Base-by-base conservation (phyloP, 2,113 vertebrate species). In the Nerophis ophidion region DNA sequence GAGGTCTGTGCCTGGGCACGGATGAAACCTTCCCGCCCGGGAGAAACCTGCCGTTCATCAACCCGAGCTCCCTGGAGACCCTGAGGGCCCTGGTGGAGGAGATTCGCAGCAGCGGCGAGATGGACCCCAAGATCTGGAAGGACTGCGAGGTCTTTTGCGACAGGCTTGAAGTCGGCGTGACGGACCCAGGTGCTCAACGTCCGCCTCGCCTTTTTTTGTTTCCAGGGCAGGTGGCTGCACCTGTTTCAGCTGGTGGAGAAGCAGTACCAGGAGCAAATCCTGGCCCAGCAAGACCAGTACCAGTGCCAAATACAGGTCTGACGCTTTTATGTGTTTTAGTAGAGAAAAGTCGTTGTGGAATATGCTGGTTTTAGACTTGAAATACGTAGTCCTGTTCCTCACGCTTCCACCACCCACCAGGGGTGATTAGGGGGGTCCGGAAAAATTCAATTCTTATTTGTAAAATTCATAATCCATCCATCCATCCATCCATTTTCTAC, bases 261-360 rank as follows among this genome's bases (percentile, higher is more conserved):
- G 67, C 95, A 96, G 85, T 96, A 94, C 74, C 93, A 96, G 69
- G 92, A 95, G 14, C 95, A 97, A 76, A 95, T 97, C 60, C 83
- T 88, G 7, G 91, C 92, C 64, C 97, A 97, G 81, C 95, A 96
- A 79, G 94, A 94, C 47, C 92, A 96, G 62, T 96, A 98, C 80
- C 92, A 92, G 88, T 92, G 88, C 80, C 96, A 98, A 77, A 93
- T 98, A 75, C 94, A 97, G 81, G 95, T 86, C 35, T 5, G 40
- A 40, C 10, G 36, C 38, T 26, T 9, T 14, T 14, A 34, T 54
- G 11, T 26, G 36, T 6, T 38, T 11, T 40, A 40, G 26, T 26
- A 26, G 26, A 26, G 26, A 26, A 26, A 26, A 26, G 3, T 26
- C 1, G 4, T 26, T 26, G 26, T 26, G 26, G 0, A 2, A 26